phyloP scores from a whole-genome alignment of 2,888 invertebrate species.

The Athetis lepigone region DNA sequence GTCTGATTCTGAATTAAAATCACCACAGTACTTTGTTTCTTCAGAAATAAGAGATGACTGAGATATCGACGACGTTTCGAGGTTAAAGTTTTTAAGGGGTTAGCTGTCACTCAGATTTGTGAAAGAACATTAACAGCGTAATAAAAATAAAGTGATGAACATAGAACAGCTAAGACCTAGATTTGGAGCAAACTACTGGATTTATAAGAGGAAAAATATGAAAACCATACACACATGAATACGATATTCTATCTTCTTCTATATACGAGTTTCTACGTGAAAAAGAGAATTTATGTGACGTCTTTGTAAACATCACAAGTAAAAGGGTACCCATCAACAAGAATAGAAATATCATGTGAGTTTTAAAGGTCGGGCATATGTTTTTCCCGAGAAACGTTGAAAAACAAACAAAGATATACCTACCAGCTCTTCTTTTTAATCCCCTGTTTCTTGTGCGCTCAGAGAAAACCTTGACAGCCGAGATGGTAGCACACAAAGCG shows the following conservation, averaged over 20 bases:
- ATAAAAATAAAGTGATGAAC: no score
- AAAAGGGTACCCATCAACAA: conserved; percentile 51
- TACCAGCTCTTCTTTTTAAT: conserved; percentile 43
- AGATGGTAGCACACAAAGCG: conserved; percentile 44
- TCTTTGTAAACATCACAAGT: conserved; percentile 55
- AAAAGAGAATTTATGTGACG: conserved; percentile 57
- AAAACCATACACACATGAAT: conserved; percentile 45
- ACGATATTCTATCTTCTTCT: conserved; percentile 46
- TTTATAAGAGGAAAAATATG: background rate
- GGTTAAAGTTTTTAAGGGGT: conserved; percentile 18
- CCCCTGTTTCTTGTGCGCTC: conserved; percentile 52
- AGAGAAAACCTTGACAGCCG: conserved; percentile 40
- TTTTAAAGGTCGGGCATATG: conserved; percentile 54
- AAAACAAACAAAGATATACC: conserved; percentile 54
- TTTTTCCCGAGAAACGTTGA: conserved; percentile 51
- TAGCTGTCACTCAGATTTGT: conserved; percentile 4
- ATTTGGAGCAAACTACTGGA: background rate
- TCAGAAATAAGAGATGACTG: background rate
- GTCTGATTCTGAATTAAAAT: conserved; percentile 10
- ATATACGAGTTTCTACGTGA: conserved; percentile 37
- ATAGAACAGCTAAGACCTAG: no score
- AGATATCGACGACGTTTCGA: conserved; percentile 3
- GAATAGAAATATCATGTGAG: conserved; percentile 56
- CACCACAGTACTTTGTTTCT: background rate
- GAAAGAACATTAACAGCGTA: conserved; percentile 1